These are phyloP conservation scores for Parapsyche elsis DNA, from an alignment of 1,140 invertebrate genomes.

Conservation along the genomic window DNA sequence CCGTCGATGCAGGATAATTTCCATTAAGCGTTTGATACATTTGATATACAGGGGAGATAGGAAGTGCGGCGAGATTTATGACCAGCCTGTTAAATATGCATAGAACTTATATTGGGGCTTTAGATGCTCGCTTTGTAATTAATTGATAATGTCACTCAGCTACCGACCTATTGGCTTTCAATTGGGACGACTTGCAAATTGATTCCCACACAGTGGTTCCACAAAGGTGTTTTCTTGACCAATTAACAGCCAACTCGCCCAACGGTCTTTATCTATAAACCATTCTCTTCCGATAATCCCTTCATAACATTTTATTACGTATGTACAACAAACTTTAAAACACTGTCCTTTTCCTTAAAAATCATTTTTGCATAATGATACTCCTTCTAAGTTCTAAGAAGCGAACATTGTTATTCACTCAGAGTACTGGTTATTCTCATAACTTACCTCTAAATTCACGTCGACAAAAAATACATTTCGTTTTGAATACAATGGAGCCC, in stretches of 20 bases:
- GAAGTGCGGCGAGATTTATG: constrained; percentile 37
- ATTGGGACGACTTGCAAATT: constrained; percentile 43
- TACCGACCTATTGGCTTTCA: constrained; percentile 45
- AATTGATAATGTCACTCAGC: constrained; percentile 49
- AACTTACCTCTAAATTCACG: not conserved
- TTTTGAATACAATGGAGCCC: constrained; percentile 17
- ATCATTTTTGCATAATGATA: constrained; percentile 5
- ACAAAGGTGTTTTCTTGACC: not conserved
- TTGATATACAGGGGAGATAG: constrained; percentile 40
- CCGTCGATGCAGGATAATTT: constrained; percentile 35
- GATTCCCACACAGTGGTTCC: constrained; percentile 24
- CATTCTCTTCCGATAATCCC: no score
- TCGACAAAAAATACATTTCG: not conserved
- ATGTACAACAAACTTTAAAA: no score
- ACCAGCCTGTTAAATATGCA: constrained; percentile 44
- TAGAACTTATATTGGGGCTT: constrained; percentile 44
- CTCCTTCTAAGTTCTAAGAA: constrained; percentile 4
- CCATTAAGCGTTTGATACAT: constrained; percentile 39
- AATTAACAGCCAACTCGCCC: not conserved
- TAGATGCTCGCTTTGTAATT: constrained; percentile 44
- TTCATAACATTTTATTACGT: no score
- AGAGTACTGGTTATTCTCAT: no score
- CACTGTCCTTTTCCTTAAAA: not conserved
- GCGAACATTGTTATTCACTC: not conserved
- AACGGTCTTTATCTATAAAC: not conserved